Evolutionary conservation across 2,888 invertebrate species (phyloP), one percentile per base, ranked within the genome.

Genomic region (Petrolisthes manimaculis): DNA sequence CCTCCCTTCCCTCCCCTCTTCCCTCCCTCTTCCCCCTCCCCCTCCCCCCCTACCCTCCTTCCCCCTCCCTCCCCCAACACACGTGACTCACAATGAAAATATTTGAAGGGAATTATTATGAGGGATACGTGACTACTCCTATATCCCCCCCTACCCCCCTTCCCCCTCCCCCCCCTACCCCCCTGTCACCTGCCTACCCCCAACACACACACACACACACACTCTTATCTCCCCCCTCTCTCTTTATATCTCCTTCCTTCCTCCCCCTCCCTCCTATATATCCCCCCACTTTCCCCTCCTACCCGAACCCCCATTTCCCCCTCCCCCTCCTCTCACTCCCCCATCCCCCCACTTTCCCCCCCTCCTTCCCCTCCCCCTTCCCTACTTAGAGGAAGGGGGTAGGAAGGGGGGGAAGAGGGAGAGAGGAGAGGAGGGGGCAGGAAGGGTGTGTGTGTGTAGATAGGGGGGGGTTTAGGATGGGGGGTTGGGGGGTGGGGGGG

Each of bases 21-120:
- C n/a, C 71, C 71, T n/a, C n/a, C 71, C 71, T 8, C 8, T 71
- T n/a, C 71, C 71, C 71, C n/a, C 71, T n/a, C n/a, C 71, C 71
- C n/a, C 71, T 71, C 71, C n/a, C n/a, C n/a, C n/a, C n/a, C n/a
- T n/a, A n/a, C n/a, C n/a, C n/a, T n/a, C n/a, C n/a, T n/a, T n/a
- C n/a, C n/a, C n/a, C n/a, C n/a, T n/a, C n/a, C n/a, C n/a, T n/a
- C n/a, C n/a, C n/a, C n/a, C n/a, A n/a, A n/a, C n/a, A n/a, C n/a
- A n/a, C n/a, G n/a, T 71, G 71, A 71, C 18, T 71, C 71, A 71
- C 71, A 71, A 71, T 71, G 71, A 71, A 71, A 71, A 71, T 71
- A 71, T 71, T 71, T 71, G 71, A 71, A 71, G 71, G 71, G 71
- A 71, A 71, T 71, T 71, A 71, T 71, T 12, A 71, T n/a, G n/a